Evolutionary conservation across 2,113 vertebrate genomes (phyloP).

Genomic region (Sula dactylatra): DNA sequence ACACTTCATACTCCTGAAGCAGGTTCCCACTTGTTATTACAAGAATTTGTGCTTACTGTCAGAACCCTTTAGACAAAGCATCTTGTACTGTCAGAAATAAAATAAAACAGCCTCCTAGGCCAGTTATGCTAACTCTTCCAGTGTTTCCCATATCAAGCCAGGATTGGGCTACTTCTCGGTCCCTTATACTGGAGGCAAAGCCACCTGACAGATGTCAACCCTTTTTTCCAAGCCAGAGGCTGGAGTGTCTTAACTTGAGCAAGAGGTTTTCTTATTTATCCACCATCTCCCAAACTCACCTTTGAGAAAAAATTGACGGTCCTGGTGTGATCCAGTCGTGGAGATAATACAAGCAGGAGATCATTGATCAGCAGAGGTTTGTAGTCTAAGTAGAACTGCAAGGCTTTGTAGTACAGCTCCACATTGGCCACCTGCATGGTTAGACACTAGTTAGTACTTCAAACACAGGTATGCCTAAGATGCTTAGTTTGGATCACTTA

Average conservation of each 20-base stretch:
- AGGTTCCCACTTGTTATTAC: not conserved
- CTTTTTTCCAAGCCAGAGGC: not conserved
- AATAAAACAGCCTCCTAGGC: not conserved
- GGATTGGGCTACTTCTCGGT: not conserved
- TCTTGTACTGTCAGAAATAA: not conserved
- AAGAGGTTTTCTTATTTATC: not conserved
- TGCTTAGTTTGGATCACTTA: not conserved
- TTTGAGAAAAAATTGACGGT: constrained; percentile 86
- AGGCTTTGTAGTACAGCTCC: constrained; percentile 89
- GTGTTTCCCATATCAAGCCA: not conserved
- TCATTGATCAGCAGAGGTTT: constrained; percentile 90
- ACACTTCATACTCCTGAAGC: not conserved
- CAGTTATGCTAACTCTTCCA: not conserved
- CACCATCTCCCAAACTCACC: constrained; percentile 64
- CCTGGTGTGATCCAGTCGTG: constrained; percentile 86
- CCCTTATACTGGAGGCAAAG: not conserved
- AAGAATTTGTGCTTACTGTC: not conserved
- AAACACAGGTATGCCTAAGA: not conserved
- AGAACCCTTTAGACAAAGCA: not conserved
- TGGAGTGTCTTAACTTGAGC: not conserved
- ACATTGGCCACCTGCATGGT: constrained; percentile 85
- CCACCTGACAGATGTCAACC: not conserved
- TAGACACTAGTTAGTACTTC: not conserved
- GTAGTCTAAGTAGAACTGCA: constrained; percentile 88
- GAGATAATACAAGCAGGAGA: constrained; percentile 85